These are phyloP conservation scores for Campoletis sonorensis DNA, from an alignment of 1,140 invertebrate species.

Conservation along the genomic window DNA sequence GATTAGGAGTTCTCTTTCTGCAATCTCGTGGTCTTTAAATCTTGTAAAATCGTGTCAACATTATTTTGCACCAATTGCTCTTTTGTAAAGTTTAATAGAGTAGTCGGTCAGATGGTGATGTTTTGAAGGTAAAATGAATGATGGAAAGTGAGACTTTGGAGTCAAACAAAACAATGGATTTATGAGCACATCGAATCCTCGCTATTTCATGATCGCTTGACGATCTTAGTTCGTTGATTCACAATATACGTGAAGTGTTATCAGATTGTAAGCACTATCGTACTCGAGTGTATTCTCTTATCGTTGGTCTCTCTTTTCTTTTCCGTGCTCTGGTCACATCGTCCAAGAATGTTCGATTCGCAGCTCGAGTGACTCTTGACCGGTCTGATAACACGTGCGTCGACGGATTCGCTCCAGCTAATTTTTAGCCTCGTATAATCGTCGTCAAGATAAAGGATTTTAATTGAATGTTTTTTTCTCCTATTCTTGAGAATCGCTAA, in stretches of 20 bases:
- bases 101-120: no score
- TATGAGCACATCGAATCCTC: no score
- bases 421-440: conserved; percentile 22
- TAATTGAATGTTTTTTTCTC: background rate
- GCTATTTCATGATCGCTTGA: background rate
- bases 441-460: background rate
- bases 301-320: conserved; percentile 14
- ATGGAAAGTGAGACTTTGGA: no score
- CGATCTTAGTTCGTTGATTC: background rate
- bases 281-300: conserved; percentile 47
- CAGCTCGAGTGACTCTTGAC: background rate
- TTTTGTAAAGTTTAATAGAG: no score
- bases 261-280: conserved; percentile 28
- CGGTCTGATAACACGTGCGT: background rate
- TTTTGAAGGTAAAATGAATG: no score
- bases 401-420: background rate
- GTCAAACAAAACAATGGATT: no score
- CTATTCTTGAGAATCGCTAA: background rate
- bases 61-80: no score
- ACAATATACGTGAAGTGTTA: background rate
- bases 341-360: conserved; percentile 29
- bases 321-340: background rate
- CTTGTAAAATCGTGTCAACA: no score
- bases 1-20: no score
- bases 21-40: no score